phyloP scores from a whole-genome alignment of 1,140 invertebrate genomes.

The Eriocheir sinensis region DNA sequence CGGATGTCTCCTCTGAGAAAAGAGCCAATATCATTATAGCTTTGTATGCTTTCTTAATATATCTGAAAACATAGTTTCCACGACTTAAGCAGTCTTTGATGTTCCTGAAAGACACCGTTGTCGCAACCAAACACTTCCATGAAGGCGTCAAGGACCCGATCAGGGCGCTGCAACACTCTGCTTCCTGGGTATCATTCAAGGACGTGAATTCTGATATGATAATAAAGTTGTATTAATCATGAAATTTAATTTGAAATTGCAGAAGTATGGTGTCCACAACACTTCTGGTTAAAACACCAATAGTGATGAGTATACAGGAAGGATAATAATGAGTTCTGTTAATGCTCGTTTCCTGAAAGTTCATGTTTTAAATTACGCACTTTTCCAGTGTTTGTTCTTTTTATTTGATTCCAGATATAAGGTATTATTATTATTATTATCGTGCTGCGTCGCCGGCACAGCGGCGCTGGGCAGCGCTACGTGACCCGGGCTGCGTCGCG shows the following conservation, averaged over 20 bases:
- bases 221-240: background rate
- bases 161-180: background rate
- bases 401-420: too few relatives aligned
- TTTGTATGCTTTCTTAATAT: too few relatives aligned
- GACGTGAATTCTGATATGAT: background rate
- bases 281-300: background rate
- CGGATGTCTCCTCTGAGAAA: too few relatives aligned
- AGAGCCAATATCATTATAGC: too few relatives aligned
- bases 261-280: background rate
- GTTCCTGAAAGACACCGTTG: background rate
- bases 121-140: background rate
- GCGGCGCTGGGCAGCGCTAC: too few relatives aligned
- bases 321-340: too few relatives aligned
- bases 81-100: background rate
- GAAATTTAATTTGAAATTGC: background rate
- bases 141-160: background rate
- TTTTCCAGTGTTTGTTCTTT: too few relatives aligned
- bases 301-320: background rate
- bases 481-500: too few relatives aligned
- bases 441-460: too few relatives aligned
- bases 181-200: background rate
- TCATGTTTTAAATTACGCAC: too few relatives aligned
- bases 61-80: background rate
- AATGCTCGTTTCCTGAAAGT: too few relatives aligned
- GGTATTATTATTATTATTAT: too few relatives aligned